Evolutionary conservation across 2,113 vertebrate species (phyloP), one percentile per base, ranked within the genome.

Genomic region (Brevimyrus niger): DNA sequence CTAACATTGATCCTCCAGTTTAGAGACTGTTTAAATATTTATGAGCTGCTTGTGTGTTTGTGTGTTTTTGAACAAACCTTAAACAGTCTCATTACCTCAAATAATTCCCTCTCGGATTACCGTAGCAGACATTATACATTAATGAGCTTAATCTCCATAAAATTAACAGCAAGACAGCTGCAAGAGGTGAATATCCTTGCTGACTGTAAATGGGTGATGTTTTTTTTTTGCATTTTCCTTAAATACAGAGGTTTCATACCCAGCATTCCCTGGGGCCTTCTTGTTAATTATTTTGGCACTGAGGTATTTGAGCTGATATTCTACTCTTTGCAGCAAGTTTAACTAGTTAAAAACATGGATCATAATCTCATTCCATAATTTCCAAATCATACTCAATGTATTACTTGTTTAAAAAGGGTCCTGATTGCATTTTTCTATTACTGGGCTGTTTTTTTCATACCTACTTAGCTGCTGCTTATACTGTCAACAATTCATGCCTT

Each of bases 301-400:
- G 88, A 51, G 53, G 86, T 61, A 87, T 61, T 69, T 69, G 38
- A 88, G 58, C 87, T n/a, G 65, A 38, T 9, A 73, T 73, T 42
- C 4, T 46, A 61, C 61, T 69, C 61, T 88, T 87, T 90, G 88
- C 73, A 38, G 73, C 35, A 42, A 80, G 2, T 80, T 80, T 80
- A 35, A 42, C 13, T 19, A 42, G 73, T 80, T 42, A 42, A 80
- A 90, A 76, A 85, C 89, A 90, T 38, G 51, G 51, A 44, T 61
- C 86, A 61, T 88, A 69, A 89, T 90, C 88, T 80, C 35, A 89
- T 69, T 88, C 84, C 86, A 50, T 73, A 89, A 88, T 90, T 80
- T 90, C 84, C 88, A 85, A 85, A 87, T 90, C 82, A 82, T 47
- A 69, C n/a, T 47, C 89, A 87, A 89, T 92, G 90, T 90, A 90